phyloP scores from a whole-genome alignment of 1,140 invertebrate species.

The Meloidogyne floridensis region DNA sequence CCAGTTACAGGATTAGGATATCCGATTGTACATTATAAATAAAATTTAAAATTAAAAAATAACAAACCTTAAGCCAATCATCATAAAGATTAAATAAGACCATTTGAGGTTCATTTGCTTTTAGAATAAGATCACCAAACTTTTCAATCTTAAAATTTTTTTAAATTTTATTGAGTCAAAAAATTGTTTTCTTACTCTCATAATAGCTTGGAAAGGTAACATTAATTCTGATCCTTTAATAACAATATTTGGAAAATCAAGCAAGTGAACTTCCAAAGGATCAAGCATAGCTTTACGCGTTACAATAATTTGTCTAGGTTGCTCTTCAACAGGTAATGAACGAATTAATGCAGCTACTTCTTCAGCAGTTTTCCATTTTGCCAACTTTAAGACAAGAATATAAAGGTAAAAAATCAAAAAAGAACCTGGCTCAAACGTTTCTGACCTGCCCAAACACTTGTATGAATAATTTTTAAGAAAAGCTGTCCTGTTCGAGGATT shows the following conservation, averaged over 20 bases:
- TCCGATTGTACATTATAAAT: no score
- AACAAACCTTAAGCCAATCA: constrained; percentile 86
- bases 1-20: no score
- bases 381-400: constrained; percentile 72
- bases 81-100: constrained; percentile 98
- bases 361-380: constrained; percentile 99
- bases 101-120: constrained; percentile 99
- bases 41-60: constrained; percentile 12
- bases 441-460: constrained; percentile 95
- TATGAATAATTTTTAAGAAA: constrained; percentile 99
- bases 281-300: constrained; percentile 99
- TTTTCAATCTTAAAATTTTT: constrained; percentile 78
- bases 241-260: constrained; percentile 99
- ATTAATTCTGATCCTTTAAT: constrained; percentile 99
- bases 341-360: constrained; percentile 99
- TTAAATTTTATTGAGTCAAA: constrained; percentile 33
- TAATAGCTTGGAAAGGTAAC: constrained; percentile 96
- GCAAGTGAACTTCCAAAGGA: constrained; percentile 94
- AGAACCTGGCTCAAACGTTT: constrained; percentile 72
- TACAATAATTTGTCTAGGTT: constrained; percentile 99
- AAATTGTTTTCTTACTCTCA: constrained; percentile 73
- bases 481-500: constrained; percentile 98
- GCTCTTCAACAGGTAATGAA: constrained; percentile 97
- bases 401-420: constrained; percentile 5
- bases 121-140: constrained; percentile 96